A percentile compares a stretch with the other conserved stretches of the same genome.
These are phyloP conservation scores for Leptodactylus fallax DNA, from an alignment of 2,797 vertebrate species.

Conservation along the genomic window DNA sequence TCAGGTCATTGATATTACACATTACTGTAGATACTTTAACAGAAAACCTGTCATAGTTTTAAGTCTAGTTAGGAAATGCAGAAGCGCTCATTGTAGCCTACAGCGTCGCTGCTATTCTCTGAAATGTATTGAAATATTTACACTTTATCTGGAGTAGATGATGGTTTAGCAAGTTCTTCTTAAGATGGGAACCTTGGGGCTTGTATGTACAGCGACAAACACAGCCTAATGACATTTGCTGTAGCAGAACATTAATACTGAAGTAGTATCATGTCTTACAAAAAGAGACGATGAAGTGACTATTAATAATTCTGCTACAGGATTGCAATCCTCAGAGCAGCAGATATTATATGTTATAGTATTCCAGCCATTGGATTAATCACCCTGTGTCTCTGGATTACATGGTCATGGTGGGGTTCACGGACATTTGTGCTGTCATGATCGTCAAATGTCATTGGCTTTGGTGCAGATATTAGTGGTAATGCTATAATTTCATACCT, in stretches of 20 bases:
- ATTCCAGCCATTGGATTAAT: neutral
- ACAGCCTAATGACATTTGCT: slow-evolving; percentile 1
- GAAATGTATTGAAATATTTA: neutral
- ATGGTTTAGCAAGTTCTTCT: neutral
- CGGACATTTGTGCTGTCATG: neutral
- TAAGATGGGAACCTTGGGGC: slow-evolving; percentile 11
- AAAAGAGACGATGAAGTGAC: neutral
- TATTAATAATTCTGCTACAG: neutral
- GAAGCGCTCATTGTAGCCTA: neutral
- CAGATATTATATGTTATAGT: neutral
- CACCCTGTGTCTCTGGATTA: neutral
- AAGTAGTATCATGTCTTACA: neutral
- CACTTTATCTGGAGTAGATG: neutral
- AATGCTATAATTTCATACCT: neutral
- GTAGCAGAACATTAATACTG: slow-evolving; percentile 12
- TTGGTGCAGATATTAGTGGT: neutral
- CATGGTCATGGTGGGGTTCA: neutral
- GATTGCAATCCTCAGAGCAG: neutral
- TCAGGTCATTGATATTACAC: neutral
- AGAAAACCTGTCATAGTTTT: neutral
- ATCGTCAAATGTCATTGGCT: neutral
- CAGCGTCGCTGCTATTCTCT: neutral
- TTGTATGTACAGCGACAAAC: neutral
- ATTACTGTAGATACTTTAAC: neutral
- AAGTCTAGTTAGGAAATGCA: neutral